Conservation (phyloP, 1,140 invertebrate species). For the Andricus grossulariae region DNA sequence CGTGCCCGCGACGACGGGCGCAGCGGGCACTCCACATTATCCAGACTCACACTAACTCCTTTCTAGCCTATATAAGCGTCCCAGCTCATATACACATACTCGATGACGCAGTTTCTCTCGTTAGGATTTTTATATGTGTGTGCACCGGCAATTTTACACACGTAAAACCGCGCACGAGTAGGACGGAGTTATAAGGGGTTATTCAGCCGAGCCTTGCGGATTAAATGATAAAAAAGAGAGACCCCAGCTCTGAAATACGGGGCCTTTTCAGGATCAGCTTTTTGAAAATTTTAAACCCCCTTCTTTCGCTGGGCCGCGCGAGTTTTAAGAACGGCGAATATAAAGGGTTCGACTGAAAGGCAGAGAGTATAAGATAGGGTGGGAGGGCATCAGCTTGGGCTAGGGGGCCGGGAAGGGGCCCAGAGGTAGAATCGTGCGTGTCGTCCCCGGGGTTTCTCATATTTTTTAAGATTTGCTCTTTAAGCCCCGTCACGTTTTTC, state of each 20-base stretch:
- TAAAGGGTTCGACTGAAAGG: conserved; percentile 70
- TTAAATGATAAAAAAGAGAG: conserved; percentile 74
- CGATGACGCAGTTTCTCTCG: conserved; percentile 34
- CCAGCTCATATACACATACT: conserved; percentile 23
- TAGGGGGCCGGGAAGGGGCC: conserved; percentile 26
- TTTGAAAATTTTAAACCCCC: conserved; percentile 74
- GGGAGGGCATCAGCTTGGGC: conserved; percentile 44
- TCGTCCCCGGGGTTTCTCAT: conserved; percentile 67
- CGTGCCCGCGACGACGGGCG: conserved; percentile 46
- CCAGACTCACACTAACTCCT: conserved; percentile 52
- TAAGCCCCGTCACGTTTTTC: conserved; percentile 72
- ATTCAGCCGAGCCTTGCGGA: conserved; percentile 69
- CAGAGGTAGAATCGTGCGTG: conserved; percentile 49
- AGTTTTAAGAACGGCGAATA: conserved; percentile 71
- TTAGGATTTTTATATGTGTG: conserved; percentile 15
- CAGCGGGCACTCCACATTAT: conserved; percentile 64
- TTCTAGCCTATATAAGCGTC: conserved; percentile 31
- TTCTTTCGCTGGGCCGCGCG: conserved; percentile 59
- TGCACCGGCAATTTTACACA: neutral
- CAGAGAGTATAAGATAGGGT: conserved; percentile 50
- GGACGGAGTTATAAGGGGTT: conserved; percentile 70
- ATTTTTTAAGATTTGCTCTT: conserved; percentile 76
- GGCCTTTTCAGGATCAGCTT: conserved; percentile 72
- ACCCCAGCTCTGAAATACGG: conserved; percentile 67
- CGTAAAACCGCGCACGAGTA: conserved; percentile 38